These are phyloP conservation scores for Phymorhynchus buccinoides DNA, from an alignment of 1,140 invertebrate genomes.

Conservation along the genomic window DNA sequence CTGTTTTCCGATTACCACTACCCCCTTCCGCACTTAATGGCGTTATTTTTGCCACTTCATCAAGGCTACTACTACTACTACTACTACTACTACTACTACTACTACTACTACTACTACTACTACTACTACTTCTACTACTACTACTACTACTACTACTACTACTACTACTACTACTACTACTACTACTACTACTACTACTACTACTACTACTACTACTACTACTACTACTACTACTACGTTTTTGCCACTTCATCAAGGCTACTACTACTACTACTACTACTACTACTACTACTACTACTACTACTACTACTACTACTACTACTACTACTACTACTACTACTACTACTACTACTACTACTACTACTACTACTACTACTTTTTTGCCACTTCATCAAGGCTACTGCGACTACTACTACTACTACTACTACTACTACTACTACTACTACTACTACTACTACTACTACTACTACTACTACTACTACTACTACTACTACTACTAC, in stretches of 20 bases:
- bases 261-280: conserved; percentile 16
- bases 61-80: not conserved
- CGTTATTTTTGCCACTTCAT: not conserved
- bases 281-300: conserved; percentile 17
- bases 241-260: not conserved
- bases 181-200: conserved; percentile 12
- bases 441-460: conserved; percentile 17
- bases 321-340: conserved; percentile 13
- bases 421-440: conserved; percentile 16
- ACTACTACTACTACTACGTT: not conserved
- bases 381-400: not conserved
- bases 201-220: not conserved
- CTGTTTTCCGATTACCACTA: no score
- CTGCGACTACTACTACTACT: no score
- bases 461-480: conserved; percentile 16
- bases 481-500: conserved; percentile 15
- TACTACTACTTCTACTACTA: conserved; percentile 12
- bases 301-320: conserved; percentile 16
- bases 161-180: conserved; percentile 16
- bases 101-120: conserved; percentile 16
- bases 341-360: conserved; percentile 17
- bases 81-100: conserved; percentile 16
- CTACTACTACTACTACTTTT: conserved; percentile 9
- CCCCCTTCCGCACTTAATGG: no score
- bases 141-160: conserved; percentile 16